Evolutionary conservation across 2,888 invertebrate species (phyloP), one percentile per base, ranked within the genome.

Genomic region (Lithophane socia): DNA sequence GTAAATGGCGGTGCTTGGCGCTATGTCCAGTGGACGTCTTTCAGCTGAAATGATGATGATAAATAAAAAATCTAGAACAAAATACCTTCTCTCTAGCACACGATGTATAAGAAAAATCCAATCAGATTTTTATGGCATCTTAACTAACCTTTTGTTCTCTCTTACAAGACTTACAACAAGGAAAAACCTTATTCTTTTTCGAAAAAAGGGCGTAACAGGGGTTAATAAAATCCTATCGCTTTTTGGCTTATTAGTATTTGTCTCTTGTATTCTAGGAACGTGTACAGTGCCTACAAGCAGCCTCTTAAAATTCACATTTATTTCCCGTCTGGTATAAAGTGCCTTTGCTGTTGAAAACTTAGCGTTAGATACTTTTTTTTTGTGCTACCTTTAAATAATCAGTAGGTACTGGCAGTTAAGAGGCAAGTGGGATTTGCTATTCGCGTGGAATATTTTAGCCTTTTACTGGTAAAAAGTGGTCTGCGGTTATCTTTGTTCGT

Each of bases 151-250:
- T 67, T 67, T 49, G 12, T 10, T 72, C 3, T 37, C 5, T 37
- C 18, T 58, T 37, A 47, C 44, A 47, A 37, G 1, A 58, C 18
- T 58, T 37, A 47, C 44, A 47, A 37, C 3, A 58, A 44, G n/a
- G 16, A 18, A 37, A 73, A 16, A 10, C 37, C n/a, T 18, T 5
- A 24, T 49, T 24, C 18, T 42, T 49, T 12, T 44, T 44, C 12
- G 12, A 37, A 44, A 61, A 13, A 18, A 21, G 9, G 1, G n/a
- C 5, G 63, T 56, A 64, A 65, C 24, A 37, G 52, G 12, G 29
- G 16, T 18, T 66, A 44, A n/a, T 29, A n/a, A 76, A 76, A 77
- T 65, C n/a, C 18, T n/a, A 52, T 13, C 24, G 13, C 56, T 76
- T 65, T 66, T 58, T 18, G 3, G 76, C 16, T 65, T 49, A 37